phyloP scores from a whole-genome alignment of 1,140 invertebrate species.

The Meloidogyne chitwoodi region DNA sequence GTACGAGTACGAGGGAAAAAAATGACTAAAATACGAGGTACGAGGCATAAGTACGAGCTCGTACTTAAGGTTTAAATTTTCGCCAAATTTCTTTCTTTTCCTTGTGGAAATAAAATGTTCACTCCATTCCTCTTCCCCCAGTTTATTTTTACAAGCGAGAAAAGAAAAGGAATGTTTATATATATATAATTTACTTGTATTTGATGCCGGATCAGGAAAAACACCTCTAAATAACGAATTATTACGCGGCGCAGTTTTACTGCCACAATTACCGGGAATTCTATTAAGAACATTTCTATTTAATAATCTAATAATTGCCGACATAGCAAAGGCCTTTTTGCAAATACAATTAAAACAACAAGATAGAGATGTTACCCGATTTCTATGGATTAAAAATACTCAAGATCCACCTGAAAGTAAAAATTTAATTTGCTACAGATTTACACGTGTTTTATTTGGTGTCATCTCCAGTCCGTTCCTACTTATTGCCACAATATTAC shows the following conservation, averaged over 20 bases:
- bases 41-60: too few species aligned
- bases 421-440: constrained; percentile 27
- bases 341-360: constrained; percentile 21
- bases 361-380: constrained; percentile 31
- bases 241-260: not conserved
- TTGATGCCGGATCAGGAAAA: not conserved
- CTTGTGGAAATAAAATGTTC: too few species aligned
- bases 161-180: too few species aligned
- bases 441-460: constrained; percentile 29
- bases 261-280: not conserved
- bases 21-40: too few species aligned
- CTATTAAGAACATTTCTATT: constrained; percentile 1
- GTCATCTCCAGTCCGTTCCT: constrained; percentile 24
- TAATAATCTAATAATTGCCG: constrained; percentile 7
- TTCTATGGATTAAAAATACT: constrained; percentile 34
- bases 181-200: too few species aligned
- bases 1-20: too few species aligned
- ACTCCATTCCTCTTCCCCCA: too few species aligned
- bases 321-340: constrained; percentile 37
- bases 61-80: too few species aligned
- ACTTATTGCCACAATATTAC: constrained; percentile 21
- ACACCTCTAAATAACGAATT: not conserved
- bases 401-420: constrained; percentile 2
- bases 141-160: too few species aligned
- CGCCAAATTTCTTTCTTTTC: too few species aligned